Evolutionary conservation across 1,140 invertebrate genomes (phyloP), one percentile per base, ranked within the genome.

Genomic region (Hetaerina americana): DNA sequence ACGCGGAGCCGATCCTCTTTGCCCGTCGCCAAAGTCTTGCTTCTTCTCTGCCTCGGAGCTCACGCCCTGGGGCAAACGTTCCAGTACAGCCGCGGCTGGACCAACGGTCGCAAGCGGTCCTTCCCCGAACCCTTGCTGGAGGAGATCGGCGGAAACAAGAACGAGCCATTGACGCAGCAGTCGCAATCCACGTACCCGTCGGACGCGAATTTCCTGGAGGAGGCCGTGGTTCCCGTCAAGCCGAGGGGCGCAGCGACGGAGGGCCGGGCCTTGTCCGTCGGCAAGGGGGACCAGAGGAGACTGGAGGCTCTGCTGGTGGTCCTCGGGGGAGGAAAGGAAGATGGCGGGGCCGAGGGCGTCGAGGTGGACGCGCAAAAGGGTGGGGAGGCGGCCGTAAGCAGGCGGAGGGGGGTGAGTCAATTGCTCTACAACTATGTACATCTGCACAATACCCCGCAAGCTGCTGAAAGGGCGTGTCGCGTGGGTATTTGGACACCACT

Each of bases 81-180:
- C 79, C 88, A 90, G 75, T 90, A 90, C 77, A 90, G 87, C 31
- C 80, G 85, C 0, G 89, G 89, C n/a, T 91, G 89, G 89, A 90
- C 87, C 29, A 90, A 89, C 76, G 88, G 89, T 0, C 72, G 73
- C 3, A 89, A 89, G 73, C 77, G 87, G 0, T 80, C 84, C n/a
- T 78, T 81, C 0, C 76, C 77, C 69, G 74, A 72, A 66, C 28
- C 31, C 2, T 31, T n/a, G 22, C 26, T 1, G 1, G 25, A 24
- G n/a, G 15, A 15, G 25, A n/a, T n/a, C 26, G 10, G n/a, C 26
- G 66, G 24, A 24, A 15, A 26, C 28, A 27, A 24, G 31, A 66
- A 76, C 70, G 26, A 76, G 66, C 76, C 78, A 27, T 67, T 72
- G 73, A 70, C 12, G 12, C 12, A n/a, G 49, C 49, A 12, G 49